These are phyloP conservation scores for Australoheros facetus DNA, from an alignment of 2,797 vertebrate genomes.

Conservation along the genomic window DNA sequence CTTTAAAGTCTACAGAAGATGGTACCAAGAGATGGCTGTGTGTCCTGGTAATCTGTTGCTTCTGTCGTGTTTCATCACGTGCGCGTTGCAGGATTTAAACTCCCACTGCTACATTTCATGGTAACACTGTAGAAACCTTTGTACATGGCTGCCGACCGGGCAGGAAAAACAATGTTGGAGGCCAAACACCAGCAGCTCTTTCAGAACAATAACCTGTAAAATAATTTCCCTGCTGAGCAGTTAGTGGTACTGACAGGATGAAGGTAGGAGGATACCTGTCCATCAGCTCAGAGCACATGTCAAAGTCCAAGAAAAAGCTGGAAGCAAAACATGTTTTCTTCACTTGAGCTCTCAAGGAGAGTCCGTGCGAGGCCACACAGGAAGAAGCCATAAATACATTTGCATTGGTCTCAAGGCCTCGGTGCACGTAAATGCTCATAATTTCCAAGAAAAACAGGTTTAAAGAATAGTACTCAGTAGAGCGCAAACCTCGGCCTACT, in stretches of 20 bases:
- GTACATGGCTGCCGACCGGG: neutral
- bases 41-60: neutral
- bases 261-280: conserved; percentile 45
- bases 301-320: conserved; percentile 61
- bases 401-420: conserved; percentile 16
- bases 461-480: neutral
- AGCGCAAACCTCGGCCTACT: too few species aligned
- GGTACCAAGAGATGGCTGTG: too few species aligned
- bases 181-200: conserved; percentile 34
- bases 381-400: conserved; percentile 39
- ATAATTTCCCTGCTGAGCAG: conserved; percentile 18
- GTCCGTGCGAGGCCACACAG: conserved; percentile 22
- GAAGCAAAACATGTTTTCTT: conserved; percentile 70
- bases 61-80: too few species aligned
- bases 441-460: conserved; percentile 13
- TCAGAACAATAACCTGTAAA: conserved; percentile 61
- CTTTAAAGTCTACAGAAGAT: neutral
- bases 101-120: neutral
- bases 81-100: neutral
- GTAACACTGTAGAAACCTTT: conserved; percentile 25
- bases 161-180: conserved; percentile 28
- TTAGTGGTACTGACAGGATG: conserved; percentile 44
- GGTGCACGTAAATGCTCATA: neutral
- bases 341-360: neutral
- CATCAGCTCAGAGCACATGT: conserved; percentile 8